A percentile compares a stretch with the other conserved stretches of the same genome.
phyloP scores from a whole-genome alignment of 53 echinoderm and acorn worm genomes.

The Holothuria leucospilota region DNA sequence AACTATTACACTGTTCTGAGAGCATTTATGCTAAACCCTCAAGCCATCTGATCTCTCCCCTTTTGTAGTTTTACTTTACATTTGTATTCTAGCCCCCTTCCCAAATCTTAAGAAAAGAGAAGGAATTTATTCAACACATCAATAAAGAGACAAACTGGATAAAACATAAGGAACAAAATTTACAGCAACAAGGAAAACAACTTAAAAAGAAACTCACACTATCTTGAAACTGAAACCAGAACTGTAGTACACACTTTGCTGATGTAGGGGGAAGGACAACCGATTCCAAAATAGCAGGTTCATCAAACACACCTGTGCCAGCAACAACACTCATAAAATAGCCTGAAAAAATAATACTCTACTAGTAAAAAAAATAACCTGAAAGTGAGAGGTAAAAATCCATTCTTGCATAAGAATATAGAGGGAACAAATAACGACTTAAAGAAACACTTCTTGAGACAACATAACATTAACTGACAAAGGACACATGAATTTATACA shows the following conservation, averaged over 20 bases:
- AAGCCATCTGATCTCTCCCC: too few species aligned
- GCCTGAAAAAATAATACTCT: constrained; percentile 65
- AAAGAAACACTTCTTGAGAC: background rate
- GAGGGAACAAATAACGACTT: background rate
- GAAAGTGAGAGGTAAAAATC: too few species aligned
- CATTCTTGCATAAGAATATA: too few species aligned
- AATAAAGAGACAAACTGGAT: background rate
- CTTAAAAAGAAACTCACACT: background rate
- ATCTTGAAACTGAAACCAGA: constrained; percentile 82
- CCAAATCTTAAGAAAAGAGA: too few species aligned
- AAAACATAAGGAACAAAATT: background rate
- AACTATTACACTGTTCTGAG: too few species aligned
- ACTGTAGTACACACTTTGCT: constrained; percentile 70
- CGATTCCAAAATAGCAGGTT: constrained; percentile 69
- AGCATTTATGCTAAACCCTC: too few species aligned
- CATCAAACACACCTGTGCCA: constrained; percentile 72
- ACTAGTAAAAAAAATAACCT: too few species aligned
- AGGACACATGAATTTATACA: background rate
- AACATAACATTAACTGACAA: background rate
- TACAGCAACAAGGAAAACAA: background rate
- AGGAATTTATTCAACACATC: too few species aligned
- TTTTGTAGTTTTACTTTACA: too few species aligned
- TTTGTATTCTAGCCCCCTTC: too few species aligned
- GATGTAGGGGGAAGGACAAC: constrained; percentile 70
- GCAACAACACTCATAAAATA: constrained; percentile 76